These are phyloP conservation scores for Pterostichus niger DNA, from an alignment of 2,888 invertebrate genomes.

Conservation along the genomic window DNA sequence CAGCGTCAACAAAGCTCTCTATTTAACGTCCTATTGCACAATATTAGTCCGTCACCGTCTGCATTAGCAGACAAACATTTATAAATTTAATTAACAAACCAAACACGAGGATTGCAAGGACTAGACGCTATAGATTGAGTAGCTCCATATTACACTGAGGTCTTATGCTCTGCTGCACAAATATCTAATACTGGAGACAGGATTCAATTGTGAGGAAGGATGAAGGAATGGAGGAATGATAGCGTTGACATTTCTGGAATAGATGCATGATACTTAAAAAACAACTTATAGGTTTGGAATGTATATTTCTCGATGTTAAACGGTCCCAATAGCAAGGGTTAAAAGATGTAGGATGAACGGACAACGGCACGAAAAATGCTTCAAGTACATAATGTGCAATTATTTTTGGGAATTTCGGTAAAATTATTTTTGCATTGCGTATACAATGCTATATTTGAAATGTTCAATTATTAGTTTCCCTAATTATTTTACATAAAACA, in stretches of 20 bases:
- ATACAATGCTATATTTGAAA: no score
- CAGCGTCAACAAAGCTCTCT: constrained; percentile 46
- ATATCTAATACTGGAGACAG: constrained; percentile 20
- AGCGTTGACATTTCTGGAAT: neutral
- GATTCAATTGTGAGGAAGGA: neutral
- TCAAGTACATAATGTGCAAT: no score
- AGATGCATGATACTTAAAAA: neutral
- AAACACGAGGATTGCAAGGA: constrained; percentile 4
- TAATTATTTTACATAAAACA: no score
- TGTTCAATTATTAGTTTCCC: no score
- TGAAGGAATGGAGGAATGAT: neutral
- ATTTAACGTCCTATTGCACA: constrained; percentile 54
- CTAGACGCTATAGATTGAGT: neutral
- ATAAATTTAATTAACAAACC: constrained; percentile 60
- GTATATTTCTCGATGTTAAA: neutral
- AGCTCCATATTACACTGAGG: constrained; percentile 1
- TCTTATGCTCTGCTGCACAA: constrained; percentile 22
- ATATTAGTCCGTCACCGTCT: constrained; percentile 49
- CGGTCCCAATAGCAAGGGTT: neutral
- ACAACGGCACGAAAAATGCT: no score
- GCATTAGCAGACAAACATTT: constrained; percentile 54
- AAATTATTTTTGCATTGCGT: no score
- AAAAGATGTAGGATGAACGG: no score
- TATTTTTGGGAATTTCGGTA: no score
- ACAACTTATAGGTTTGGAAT: no score